Percentiles rank a stretch among this genome's conserved stretches.
Evolutionary conservation across 1,140 invertebrate species (phyloP).

Genomic region (Caenorhabditis inopinata): DNA sequence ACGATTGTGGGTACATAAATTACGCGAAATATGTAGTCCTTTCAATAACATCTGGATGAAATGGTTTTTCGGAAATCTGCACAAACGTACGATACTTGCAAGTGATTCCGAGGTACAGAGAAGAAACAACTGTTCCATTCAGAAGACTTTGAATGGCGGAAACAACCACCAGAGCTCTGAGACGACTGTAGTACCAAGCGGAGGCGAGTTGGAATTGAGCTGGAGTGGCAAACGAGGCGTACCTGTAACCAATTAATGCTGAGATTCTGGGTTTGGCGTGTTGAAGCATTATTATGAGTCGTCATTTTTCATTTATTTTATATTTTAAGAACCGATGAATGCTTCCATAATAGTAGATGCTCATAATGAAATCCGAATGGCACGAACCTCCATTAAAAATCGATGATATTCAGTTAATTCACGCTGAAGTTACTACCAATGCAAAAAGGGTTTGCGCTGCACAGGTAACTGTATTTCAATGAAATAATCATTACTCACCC

Average conservation of each 20-base stretch:
- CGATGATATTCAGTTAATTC: no score
- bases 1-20: no score
- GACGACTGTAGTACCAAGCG: conserved; percentile 3
- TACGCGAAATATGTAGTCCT: neutral
- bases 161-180: neutral
- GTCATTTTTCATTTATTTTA: no score
- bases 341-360: no score
- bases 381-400: no score
- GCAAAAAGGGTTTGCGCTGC: no score
- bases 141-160: neutral
- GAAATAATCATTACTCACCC: neutral
- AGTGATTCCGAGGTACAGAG: neutral
- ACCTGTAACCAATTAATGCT: neutral
- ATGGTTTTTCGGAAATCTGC: neutral
- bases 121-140: neutral
- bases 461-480: no score
- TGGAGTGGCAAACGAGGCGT: neutral
- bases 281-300: no score
- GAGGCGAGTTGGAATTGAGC: neutral
- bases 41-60: neutral
- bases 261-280: no score
- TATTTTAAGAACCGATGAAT: no score
- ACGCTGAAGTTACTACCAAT: no score
- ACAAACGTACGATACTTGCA: conserved; percentile 14
- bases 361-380: no score